phyloP scores from a whole-genome alignment of 2,113 vertebrate species.

The Cervus canadensis region DNA sequence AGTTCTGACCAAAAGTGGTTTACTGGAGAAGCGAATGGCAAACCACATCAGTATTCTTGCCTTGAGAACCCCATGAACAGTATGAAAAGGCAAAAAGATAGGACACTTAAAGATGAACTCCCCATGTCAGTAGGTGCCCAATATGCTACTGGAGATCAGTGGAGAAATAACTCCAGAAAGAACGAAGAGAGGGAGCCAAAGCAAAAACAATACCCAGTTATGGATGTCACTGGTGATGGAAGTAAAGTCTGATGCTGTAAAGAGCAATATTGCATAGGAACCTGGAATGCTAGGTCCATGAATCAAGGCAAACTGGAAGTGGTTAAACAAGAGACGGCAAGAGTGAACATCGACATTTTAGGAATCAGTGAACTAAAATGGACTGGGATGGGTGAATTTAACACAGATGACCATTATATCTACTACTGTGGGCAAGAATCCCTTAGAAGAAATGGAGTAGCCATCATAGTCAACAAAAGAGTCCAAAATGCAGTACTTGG shows the following conservation, averaged over 20 bases:
- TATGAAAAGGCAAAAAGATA: neutral
- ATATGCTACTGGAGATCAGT: neutral
- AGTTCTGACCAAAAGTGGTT: neutral
- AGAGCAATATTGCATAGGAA: neutral
- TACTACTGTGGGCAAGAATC: neutral
- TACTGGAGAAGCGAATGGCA: rapidly evolving
- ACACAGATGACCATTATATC: neutral
- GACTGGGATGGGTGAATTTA: neutral
- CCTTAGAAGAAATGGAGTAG: neutral
- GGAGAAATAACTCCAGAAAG: neutral
- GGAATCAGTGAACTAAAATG: neutral
- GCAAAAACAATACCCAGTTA: neutral
- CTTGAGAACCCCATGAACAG: neutral
- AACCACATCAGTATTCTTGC: neutral
- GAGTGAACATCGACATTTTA: neutral
- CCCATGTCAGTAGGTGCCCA: neutral
- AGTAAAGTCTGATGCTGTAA: neutral
- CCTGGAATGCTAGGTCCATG: neutral
- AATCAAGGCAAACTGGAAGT: neutral
- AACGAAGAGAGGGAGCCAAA: neutral
- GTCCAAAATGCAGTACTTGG: neutral
- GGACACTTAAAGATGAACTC: neutral
- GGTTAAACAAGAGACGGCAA: neutral
- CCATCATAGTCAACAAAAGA: neutral
- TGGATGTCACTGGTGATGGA: neutral